A percentile compares a stretch with the other conserved stretches of the same genome.
Evolutionary conservation across 2,113 vertebrate species (phyloP).

Genomic region (Cnemophilus loriae): DNA sequence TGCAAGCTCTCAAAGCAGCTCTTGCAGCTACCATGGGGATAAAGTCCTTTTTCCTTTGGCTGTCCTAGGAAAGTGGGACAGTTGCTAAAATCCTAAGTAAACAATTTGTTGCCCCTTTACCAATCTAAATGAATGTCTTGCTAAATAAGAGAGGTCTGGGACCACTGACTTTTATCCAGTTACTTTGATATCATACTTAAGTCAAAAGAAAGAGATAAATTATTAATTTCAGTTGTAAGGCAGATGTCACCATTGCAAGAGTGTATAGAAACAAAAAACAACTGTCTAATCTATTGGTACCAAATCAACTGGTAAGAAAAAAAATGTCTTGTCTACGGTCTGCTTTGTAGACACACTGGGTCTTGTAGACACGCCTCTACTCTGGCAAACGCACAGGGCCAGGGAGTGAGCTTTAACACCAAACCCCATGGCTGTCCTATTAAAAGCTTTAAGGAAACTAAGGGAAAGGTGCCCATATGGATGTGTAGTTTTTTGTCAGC

Average conservation of each 20-base stretch:
- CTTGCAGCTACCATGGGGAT: background rate
- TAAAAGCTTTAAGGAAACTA: background rate
- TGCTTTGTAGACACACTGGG: background rate
- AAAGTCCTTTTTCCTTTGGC: background rate
- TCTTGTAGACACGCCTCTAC: background rate
- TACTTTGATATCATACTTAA: background rate
- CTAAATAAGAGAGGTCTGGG: background rate
- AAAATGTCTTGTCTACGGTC: background rate
- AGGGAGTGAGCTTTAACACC: background rate
- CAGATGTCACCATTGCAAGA: background rate
- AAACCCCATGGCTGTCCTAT: background rate
- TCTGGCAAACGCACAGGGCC: background rate
- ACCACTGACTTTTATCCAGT: background rate
- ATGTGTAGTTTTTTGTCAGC: background rate
- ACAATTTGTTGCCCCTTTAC: background rate
- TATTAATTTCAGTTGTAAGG: background rate
- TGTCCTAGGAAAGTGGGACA: background rate
- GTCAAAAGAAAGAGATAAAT: background rate
- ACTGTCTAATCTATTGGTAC: background rate
- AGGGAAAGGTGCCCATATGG: background rate
- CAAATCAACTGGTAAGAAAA: background rate
- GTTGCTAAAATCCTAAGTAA: background rate
- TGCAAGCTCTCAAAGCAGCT: background rate
- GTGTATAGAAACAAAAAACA: background rate
- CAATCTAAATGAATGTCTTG: background rate